Conservation (phyloP, 2,797 vertebrate species). For the Botia almorhae region DNA sequence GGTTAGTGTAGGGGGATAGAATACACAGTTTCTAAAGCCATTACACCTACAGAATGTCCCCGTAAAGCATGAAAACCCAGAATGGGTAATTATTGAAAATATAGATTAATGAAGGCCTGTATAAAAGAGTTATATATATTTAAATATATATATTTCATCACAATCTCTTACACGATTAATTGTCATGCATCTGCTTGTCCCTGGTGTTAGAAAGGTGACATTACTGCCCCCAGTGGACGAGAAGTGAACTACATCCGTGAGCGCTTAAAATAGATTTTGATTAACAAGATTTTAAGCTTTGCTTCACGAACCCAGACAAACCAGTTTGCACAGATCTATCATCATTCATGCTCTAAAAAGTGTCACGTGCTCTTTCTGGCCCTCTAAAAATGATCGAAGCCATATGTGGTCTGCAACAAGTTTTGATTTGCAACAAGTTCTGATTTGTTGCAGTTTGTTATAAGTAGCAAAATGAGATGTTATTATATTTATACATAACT, state of each 20-base stretch:
- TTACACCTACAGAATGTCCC: too few relatives aligned
- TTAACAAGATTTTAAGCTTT: background rate
- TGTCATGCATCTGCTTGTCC: too few relatives aligned
- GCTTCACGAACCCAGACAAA: background rate
- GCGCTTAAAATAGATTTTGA: background rate
- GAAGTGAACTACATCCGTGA: background rate
- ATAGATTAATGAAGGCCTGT: too few relatives aligned
- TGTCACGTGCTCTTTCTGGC: background rate
- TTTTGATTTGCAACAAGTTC: too few relatives aligned
- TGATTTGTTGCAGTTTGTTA: background rate
- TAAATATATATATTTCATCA: too few relatives aligned
- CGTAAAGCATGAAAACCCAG: too few relatives aligned
- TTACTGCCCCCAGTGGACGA: conserved; percentile 41
- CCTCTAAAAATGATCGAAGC: background rate
- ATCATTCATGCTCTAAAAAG: background rate
- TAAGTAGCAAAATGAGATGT: background rate
- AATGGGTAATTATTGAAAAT: too few relatives aligned
- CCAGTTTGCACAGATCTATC: background rate
- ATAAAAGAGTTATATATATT: too few relatives aligned
- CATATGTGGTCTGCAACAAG: background rate
- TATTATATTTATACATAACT: background rate
- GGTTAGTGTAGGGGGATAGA: too few relatives aligned
- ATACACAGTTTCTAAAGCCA: too few relatives aligned
- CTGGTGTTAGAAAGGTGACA: background rate
- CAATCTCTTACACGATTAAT: background rate